A percentile compares a stretch with the other conserved stretches of the same genome.
Conservation (phyloP, 2,888 invertebrate genomes). For the Morpho helenor region DNA sequence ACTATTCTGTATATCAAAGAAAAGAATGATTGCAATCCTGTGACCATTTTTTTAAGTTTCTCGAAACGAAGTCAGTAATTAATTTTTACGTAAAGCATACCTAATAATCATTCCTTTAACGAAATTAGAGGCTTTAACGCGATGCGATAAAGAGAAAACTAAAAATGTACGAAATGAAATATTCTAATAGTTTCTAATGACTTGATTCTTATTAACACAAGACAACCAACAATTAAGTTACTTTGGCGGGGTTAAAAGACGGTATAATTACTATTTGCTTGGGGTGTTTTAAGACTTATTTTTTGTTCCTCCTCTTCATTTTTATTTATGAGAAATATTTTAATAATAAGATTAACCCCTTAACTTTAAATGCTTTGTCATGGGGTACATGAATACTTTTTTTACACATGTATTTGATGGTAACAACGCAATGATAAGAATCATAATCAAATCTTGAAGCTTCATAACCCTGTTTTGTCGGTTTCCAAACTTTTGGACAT, state of each 20-base stretch:
- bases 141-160: slow-evolving; percentile 45
- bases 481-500: not conserved
- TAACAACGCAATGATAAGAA: not conserved
- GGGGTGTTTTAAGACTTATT: slow-evolving; percentile 23
- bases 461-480: slow-evolving; percentile 3
- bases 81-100: slow-evolving; percentile 35
- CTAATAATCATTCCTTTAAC: slow-evolving; percentile 65
- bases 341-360: slow-evolving; percentile 3
- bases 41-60: slow-evolving; percentile 10
- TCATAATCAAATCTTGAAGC: no score
- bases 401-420: not conserved
- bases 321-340: slow-evolving; percentile 1
- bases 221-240: slow-evolving; percentile 70
- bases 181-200: slow-evolving; percentile 75
- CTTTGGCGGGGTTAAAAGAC: slow-evolving; percentile 44
- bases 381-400: not conserved
- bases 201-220: slow-evolving; percentile 56
- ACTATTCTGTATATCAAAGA: slow-evolving; percentile 19
- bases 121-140: slow-evolving; percentile 57
- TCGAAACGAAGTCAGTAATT: slow-evolving; percentile 21
- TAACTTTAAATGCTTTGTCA: not conserved
- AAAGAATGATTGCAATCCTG: slow-evolving; percentile 16
- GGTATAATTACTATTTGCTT: slow-evolving; percentile 34
- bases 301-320: slow-evolving; percentile 16
- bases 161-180: slow-evolving; percentile 54